Conservation (phyloP, 1,140 invertebrate species). For the Prorops nasuta region DNA sequence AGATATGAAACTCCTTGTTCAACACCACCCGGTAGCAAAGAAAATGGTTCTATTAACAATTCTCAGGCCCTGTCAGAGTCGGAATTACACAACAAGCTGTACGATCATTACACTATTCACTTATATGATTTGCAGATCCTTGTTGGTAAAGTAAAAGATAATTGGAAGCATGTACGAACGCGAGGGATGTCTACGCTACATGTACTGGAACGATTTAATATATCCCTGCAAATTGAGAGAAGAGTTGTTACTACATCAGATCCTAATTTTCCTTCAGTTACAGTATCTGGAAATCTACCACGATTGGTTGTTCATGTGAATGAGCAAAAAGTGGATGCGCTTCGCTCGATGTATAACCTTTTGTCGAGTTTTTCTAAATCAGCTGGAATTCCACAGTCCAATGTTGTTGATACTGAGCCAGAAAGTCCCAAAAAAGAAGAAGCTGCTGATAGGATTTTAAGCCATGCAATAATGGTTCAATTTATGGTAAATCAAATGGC, state of each 20-base stretch:
- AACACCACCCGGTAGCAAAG: constrained; percentile 80
- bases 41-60: constrained; percentile 59
- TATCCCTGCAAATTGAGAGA: constrained; percentile 77
- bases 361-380: constrained; percentile 38
- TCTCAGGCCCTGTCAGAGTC: constrained; percentile 61
- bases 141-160: constrained; percentile 82
- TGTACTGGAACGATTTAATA: constrained; percentile 87
- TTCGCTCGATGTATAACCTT: constrained; percentile 56
- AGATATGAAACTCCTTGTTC: constrained; percentile 90
- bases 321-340: constrained; percentile 78
- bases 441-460: constrained; percentile 46
- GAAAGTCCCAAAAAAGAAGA: constrained; percentile 53
- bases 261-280: constrained; percentile 81
- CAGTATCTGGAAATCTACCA: constrained; percentile 80
- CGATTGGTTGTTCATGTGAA: constrained; percentile 86
- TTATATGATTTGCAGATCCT: constrained; percentile 85
- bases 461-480: constrained; percentile 78
- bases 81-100: constrained; percentile 71
- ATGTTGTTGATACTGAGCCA: constrained; percentile 27
- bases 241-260: constrained; percentile 79
- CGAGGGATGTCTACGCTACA: constrained; percentile 82
- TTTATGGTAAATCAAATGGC: constrained; percentile 87
- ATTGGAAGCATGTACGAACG: constrained; percentile 84
- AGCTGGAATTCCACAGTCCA: constrained; percentile 8
- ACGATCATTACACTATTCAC: constrained; percentile 82